Evolutionary conservation across 2,797 vertebrate genomes (phyloP).

Genomic region (Poecilia velifera): DNA sequence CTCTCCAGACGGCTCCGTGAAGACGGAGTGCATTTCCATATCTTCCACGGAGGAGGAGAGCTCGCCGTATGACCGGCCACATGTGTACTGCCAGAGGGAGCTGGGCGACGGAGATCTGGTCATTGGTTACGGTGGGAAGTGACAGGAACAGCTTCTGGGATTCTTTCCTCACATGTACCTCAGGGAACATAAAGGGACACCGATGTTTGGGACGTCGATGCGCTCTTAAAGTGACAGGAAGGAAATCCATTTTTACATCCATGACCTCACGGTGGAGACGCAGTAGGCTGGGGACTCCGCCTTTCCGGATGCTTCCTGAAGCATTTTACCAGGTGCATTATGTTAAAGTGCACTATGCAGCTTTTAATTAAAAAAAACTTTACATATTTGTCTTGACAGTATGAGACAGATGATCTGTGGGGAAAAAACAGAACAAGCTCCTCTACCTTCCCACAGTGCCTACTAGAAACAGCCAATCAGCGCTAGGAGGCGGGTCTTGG

Average conservation of each 20-base stretch:
- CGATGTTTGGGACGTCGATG: background rate
- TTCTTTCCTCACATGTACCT: background rate
- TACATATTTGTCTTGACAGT: no score
- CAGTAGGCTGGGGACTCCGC: no score
- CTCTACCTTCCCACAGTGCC: no score
- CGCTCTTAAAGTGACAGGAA: background rate
- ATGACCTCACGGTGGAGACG: background rate
- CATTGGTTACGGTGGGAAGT: background rate
- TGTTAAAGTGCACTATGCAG: no score
- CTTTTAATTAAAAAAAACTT: no score
- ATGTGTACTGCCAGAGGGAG: background rate
- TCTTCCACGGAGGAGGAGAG: background rate
- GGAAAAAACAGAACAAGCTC: no score
- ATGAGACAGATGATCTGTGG: no score
- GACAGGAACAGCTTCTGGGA: background rate
- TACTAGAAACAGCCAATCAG: no score
- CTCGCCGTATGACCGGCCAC: background rate
- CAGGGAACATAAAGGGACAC: background rate
- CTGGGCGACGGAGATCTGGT: conserved; percentile 34
- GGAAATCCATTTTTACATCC: background rate
- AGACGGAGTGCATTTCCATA: background rate
- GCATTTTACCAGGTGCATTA: background rate
- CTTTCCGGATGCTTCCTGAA: background rate
- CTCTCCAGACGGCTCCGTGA: background rate
- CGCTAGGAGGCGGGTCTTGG: no score